Evolutionary conservation across 2,113 vertebrate species (phyloP), one percentile per base, ranked within the genome.

Genomic region (Aptenodytes patagonicus): DNA sequence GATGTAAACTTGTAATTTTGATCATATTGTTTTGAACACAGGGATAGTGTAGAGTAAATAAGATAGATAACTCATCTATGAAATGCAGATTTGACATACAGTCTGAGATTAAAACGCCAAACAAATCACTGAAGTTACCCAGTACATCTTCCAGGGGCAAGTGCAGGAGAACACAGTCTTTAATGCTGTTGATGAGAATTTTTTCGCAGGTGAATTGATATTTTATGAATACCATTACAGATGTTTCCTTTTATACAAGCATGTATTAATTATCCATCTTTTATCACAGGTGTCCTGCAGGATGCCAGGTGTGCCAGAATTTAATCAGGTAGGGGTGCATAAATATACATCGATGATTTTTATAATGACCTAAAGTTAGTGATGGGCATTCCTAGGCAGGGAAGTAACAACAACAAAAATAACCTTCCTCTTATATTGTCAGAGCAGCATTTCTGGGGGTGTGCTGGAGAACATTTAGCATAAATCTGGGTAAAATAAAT

Each of bases 281-380:
- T 97, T 98, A 81, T 98, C 92, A 57, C 96, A 99, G 99, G 96
- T 99, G 99, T 97, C 93, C 96, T 89, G 97, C 98, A 95, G 98
- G 98, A 90, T 99, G 99, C 88, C 99, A 99, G 82, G 97, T 99
- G 61, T 99, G 99, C 96, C 99, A 99, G 93, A 99, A 98, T 97
- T 97, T 99, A 97, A 99, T 99, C 97, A 99, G 99, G 99, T 99
- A 98, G 96, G 95, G 68, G 6, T 68, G 38, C 38, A 66, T 89
- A 71, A 87, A 62, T 65, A 40, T 13, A 1, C 78, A 69, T 52
- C 11, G 80, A 7, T 17, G 7, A 25, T 73, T 95, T 96, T 66
- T 81, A 13, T 26, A 52, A 68, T 73, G 36, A 69, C 26, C 10
- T 84, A 20, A 51, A 70, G 13, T 77, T 58, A 75, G 7, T 31